Conservation (phyloP, 2,888 invertebrate species). For the Priocnemis perturbator region DNA sequence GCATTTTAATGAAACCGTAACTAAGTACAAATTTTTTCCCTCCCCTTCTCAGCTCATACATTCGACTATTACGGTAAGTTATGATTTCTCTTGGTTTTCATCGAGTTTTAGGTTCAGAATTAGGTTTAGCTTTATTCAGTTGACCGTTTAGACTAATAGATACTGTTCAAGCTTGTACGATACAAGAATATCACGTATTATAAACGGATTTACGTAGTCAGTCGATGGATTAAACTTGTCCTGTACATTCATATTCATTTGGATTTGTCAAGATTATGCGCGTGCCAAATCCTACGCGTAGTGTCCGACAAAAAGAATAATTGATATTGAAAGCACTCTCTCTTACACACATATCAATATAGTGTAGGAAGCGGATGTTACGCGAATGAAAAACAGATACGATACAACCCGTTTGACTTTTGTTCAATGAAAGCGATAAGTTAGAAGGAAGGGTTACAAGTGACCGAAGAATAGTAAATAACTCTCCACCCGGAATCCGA, state of each 20-base stretch:
- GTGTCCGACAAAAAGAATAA: constrained; percentile 2
- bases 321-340: constrained; percentile 8
- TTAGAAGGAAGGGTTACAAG: constrained; percentile 6
- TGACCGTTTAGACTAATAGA: constrained; percentile 34
- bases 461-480: constrained; percentile 30
- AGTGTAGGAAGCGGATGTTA: too few relatives aligned
- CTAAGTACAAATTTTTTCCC: constrained; percentile 74
- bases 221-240: too few relatives aligned
- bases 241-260: too few relatives aligned
- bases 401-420: too few relatives aligned
- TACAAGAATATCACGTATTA: too few relatives aligned
- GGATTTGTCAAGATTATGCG: too few relatives aligned
- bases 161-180: constrained; percentile 18
- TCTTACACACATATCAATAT: not conserved
- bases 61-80: constrained; percentile 99
- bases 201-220: too few relatives aligned
- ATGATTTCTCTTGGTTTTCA: constrained; percentile 81
- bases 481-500: constrained; percentile 55
- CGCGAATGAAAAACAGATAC: too few relatives aligned
- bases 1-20: constrained; percentile 66
- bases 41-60: constrained; percentile 87
- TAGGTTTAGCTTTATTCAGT: constrained; percentile 55
- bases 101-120: constrained; percentile 57
- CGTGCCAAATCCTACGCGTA: too few relatives aligned
- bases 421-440: too few relatives aligned